Evolutionary conservation across 1,140 invertebrate species (phyloP).

Genomic region (Laupala kohalensis): DNA sequence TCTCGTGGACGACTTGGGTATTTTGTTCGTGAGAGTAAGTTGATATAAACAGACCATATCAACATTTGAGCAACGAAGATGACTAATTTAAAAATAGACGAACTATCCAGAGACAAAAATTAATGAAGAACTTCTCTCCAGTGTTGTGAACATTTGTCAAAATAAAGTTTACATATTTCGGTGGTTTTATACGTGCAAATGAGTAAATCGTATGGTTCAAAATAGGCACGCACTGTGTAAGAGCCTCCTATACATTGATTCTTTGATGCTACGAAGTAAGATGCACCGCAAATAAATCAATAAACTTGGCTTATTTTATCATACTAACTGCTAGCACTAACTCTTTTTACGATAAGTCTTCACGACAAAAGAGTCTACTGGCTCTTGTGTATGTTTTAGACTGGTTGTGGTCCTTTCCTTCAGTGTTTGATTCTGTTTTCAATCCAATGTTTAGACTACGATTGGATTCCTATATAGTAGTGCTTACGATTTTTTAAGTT

Average conservation of each 20-base stretch:
- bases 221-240: no score
- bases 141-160: no score
- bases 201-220: no score
- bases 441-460: neutral
- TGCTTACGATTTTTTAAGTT: neutral
- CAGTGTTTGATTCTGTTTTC: neutral
- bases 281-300: no score
- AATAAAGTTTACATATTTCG: no score
- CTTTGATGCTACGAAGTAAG: no score
- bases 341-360: neutral
- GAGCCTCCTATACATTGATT: no score
- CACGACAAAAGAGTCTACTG: neutral
- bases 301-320: neutral
- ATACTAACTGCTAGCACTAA: neutral
- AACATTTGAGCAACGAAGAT: neutral
- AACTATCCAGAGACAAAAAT: no score
- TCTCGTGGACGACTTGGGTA: no score
- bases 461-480: neutral
- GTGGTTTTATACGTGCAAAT: no score
- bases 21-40: neutral
- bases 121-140: no score
- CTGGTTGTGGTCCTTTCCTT: neutral
- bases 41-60: neutral
- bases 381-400: neutral
- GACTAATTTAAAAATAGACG: no score